Conservation (phyloP, 2,797 vertebrate genomes). For the Loriculus beryllinus region DNA sequence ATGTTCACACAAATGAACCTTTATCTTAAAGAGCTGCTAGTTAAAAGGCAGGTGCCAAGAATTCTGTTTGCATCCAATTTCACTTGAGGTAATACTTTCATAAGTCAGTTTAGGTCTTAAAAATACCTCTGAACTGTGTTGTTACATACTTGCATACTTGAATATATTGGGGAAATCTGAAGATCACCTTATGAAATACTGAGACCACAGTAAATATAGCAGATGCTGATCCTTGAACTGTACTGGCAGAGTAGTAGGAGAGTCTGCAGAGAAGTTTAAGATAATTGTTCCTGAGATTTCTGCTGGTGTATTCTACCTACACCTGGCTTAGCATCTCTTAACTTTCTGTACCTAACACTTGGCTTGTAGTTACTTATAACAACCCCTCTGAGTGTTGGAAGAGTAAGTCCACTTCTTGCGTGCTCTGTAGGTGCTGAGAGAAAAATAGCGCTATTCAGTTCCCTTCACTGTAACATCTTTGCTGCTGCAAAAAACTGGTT, state of each 20-base stretch:
- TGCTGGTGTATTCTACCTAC: neutral
- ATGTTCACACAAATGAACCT: neutral
- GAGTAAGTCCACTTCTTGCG: rapidly evolving
- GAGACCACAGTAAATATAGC: neutral
- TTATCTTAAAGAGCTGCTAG: neutral
- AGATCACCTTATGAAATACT: neutral
- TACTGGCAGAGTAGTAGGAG: neutral
- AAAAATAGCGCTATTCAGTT: neutral
- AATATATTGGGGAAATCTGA: neutral
- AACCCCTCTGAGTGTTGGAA: neutral
- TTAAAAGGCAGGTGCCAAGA: neutral
- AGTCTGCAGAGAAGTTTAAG: neutral
- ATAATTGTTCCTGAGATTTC: neutral
- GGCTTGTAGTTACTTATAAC: neutral
- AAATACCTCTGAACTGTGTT: neutral
- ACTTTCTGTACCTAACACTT: neutral
- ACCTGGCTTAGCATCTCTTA: neutral
- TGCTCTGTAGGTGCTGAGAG: neutral
- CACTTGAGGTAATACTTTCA: neutral
- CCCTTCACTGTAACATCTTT: neutral
- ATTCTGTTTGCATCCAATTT: neutral
- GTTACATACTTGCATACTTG: neutral
- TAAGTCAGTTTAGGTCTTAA: neutral
- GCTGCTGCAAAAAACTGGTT: neutral
- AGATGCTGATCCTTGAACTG: neutral